Evolutionary conservation across 2,888 invertebrate genomes (phyloP).

Genomic region (Galerucella calmariensis): DNA sequence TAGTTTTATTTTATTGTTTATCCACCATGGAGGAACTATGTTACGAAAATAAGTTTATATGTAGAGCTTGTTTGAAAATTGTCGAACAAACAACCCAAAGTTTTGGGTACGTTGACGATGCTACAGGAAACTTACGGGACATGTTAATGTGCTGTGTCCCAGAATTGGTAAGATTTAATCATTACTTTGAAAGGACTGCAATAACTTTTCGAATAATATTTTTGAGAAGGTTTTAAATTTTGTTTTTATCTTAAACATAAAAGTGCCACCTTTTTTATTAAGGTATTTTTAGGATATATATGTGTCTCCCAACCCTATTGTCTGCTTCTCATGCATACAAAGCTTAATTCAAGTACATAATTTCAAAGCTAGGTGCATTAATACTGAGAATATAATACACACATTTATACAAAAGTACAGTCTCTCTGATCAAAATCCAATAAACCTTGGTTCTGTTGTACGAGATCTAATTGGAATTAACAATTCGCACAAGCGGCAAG

Average conservation of each 20-base stretch:
- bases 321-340: conserved; percentile 53
- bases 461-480: conserved; percentile 43
- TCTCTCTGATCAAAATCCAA: conserved; percentile 48
- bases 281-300: conserved; percentile 53
- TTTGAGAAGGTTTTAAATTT: too few species aligned
- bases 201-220: too few species aligned
- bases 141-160: conserved; percentile 55
- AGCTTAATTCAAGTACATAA: conserved; percentile 53
- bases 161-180: conserved; percentile 52
- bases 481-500: conserved; percentile 27
- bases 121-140: conserved; percentile 50
- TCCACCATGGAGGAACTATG: conserved; percentile 3
- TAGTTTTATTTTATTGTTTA: conserved; percentile 1
- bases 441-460: conserved; percentile 51
- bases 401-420: conserved; percentile 51
- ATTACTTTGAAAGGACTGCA: background rate
- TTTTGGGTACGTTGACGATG: conserved; percentile 48
- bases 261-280: background rate
- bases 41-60: conserved; percentile 43
- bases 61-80: conserved; percentile 51
- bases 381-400: conserved; percentile 52
- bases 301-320: conserved; percentile 52
- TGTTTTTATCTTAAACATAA: background rate
- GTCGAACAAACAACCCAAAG: conserved; percentile 44
- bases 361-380: conserved; percentile 54